Evolutionary conservation across 2,888 invertebrate species (phyloP).

Genomic region (Tridacna gigas): DNA sequence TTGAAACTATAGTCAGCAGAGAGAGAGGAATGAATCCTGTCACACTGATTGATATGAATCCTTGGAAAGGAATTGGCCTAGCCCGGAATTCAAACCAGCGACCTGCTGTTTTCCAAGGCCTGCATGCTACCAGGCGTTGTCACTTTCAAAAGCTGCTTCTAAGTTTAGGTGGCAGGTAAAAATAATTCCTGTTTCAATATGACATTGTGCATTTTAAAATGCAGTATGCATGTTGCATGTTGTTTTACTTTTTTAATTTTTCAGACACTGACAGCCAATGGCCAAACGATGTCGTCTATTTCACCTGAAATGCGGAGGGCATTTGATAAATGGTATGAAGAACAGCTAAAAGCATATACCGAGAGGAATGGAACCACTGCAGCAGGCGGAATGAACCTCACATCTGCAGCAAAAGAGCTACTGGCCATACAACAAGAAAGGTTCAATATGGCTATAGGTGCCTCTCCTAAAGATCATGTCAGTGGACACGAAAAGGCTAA

Average conservation of each 20-base stretch:
- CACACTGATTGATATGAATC: too few relatives aligned
- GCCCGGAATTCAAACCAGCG: too few relatives aligned
- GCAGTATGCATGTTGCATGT: too few relatives aligned
- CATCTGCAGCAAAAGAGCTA: slow-evolving; percentile 58
- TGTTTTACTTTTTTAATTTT: slow-evolving; percentile 51
- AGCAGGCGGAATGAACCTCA: slow-evolving; percentile 58
- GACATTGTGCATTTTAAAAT: too few relatives aligned
- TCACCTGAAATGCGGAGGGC: slow-evolving; percentile 93
- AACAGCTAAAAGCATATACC: slow-evolving; percentile 72
- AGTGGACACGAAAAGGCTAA: slow-evolving; percentile 8
- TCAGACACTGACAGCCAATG: slow-evolving; percentile 93
- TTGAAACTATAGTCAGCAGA: too few relatives aligned
- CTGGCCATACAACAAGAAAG: slow-evolving; percentile 53
- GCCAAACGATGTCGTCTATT: slow-evolving; percentile 88
- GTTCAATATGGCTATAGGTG: slow-evolving; percentile 31
- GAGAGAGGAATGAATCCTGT: too few relatives aligned
- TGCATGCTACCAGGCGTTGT: too few relatives aligned
- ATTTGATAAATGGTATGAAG: slow-evolving; percentile 95
- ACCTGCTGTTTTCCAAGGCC: too few relatives aligned
- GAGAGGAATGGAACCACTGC: slow-evolving; percentile 28
- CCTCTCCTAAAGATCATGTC: background rate
- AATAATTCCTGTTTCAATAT: too few relatives aligned
- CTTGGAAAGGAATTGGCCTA: too few relatives aligned
- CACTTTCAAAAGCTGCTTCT: too few relatives aligned
- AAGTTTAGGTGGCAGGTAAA: too few relatives aligned